Evolutionary conservation across 2,113 vertebrate genomes (phyloP).

Genomic region (Microcebus griseorufus): DNA sequence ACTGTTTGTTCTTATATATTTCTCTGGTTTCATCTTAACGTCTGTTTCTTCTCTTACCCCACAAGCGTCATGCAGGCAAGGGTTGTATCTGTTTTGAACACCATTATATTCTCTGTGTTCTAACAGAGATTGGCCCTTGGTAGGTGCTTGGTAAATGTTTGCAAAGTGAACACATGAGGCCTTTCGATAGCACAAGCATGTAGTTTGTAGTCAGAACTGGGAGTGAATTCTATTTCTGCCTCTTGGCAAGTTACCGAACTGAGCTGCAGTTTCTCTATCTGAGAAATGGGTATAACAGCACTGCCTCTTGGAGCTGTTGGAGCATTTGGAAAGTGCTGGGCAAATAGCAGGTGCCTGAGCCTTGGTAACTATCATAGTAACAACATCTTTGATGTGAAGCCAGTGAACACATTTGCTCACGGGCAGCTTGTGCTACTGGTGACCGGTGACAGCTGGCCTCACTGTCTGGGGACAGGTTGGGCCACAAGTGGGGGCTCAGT

Average conservation of each 20-base stretch:
- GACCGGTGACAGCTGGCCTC: background rate
- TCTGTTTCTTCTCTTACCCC: background rate
- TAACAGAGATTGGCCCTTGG: background rate
- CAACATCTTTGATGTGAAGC: background rate
- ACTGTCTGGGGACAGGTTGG: constrained; percentile 52
- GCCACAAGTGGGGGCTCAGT: background rate
- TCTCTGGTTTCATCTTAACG: background rate
- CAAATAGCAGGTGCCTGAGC: constrained; percentile 1
- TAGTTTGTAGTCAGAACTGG: background rate
- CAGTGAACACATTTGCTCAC: background rate
- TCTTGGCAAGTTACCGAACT: background rate
- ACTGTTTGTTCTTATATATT: background rate
- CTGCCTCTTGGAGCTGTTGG: background rate
- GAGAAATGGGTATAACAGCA: background rate
- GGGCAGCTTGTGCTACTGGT: constrained; percentile 33
- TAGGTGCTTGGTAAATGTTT: background rate
- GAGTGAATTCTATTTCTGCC: background rate
- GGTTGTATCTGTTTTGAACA: background rate
- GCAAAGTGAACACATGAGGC: background rate
- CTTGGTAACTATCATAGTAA: background rate
- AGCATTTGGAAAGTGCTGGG: background rate
- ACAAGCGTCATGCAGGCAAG: background rate
- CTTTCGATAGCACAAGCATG: background rate
- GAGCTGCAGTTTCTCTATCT: background rate
- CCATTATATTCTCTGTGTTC: background rate